These are phyloP conservation scores for Drosophila sucinea DNA, from an alignment of 1,140 invertebrate species.

Conservation along the genomic window DNA sequence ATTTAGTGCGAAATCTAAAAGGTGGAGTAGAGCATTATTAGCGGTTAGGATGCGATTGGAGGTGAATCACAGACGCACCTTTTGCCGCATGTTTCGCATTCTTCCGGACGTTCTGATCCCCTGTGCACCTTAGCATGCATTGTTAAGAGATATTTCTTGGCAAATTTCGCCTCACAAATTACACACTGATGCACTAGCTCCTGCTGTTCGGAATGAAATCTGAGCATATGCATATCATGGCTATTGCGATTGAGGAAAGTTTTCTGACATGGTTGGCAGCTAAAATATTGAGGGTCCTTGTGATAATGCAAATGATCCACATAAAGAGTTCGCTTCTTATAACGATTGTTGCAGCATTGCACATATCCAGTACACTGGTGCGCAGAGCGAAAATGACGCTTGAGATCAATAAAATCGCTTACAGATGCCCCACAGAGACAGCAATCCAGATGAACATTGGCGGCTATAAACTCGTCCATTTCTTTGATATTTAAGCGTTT, in stretches of 20 bases:
- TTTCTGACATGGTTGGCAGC: slow-evolving; percentile 61
- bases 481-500: slow-evolving; percentile 67
- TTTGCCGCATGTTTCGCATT: slow-evolving; percentile 63
- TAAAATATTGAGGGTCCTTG: slow-evolving; percentile 71
- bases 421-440: slow-evolving; percentile 56
- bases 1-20: slow-evolving; percentile 59
- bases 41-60: not conserved
- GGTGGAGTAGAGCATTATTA: not conserved
- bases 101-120: slow-evolving; percentile 64
- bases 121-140: slow-evolving; percentile 73
- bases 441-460: slow-evolving; percentile 67
- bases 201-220: slow-evolving; percentile 68
- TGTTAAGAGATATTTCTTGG: slow-evolving; percentile 70
- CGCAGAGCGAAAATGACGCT: slow-evolving; percentile 60
- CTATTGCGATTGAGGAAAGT: slow-evolving; percentile 71
- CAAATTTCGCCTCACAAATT: slow-evolving; percentile 68
- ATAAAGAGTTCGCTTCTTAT: slow-evolving; percentile 66
- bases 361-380: slow-evolving; percentile 67
- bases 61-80: slow-evolving; percentile 40
- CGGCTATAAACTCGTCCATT: slow-evolving; percentile 71
- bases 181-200: slow-evolving; percentile 65
- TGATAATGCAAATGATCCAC: slow-evolving; percentile 76
- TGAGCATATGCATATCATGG: slow-evolving; percentile 72
- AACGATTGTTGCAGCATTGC: slow-evolving; percentile 74
- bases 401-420: slow-evolving; percentile 62